These are phyloP conservation scores for Hydropsyche betteni DNA, from an alignment of 2,888 invertebrate genomes.

Conservation along the genomic window DNA sequence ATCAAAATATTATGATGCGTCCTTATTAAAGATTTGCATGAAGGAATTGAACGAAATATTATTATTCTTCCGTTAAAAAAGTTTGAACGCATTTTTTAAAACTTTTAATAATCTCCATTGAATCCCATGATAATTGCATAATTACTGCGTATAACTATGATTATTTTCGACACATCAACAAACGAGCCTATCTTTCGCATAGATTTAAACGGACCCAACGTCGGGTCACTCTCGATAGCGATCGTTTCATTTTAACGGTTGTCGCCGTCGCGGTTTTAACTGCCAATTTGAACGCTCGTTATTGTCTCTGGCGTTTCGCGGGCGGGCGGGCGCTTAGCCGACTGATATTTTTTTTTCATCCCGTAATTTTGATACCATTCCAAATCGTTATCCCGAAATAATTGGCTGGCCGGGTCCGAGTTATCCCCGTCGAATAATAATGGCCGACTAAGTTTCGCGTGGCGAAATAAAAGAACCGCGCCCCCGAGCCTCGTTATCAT, in stretches of 20 bases:
- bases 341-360: constrained; percentile 31
- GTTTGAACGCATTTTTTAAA: too few relatives aligned
- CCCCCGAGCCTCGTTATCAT: neutral
- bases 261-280: constrained; percentile 7
- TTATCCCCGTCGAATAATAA: constrained; percentile 35
- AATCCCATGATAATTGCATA: too few relatives aligned
- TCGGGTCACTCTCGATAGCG: too few relatives aligned
- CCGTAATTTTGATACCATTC: constrained; percentile 48
- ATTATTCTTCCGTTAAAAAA: too few relatives aligned
- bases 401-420: constrained; percentile 40
- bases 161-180: too few relatives aligned
- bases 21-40: too few relatives aligned
- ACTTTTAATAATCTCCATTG: too few relatives aligned
- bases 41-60: too few relatives aligned
- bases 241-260: constrained; percentile 7
- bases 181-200: too few relatives aligned
- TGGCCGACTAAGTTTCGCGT: neutral
- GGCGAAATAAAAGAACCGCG: constrained; percentile 22
- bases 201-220: too few relatives aligned
- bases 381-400: constrained; percentile 49
- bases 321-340: constrained; percentile 5
- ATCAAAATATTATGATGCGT: too few relatives aligned
- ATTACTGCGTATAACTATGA: too few relatives aligned
- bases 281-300: constrained; percentile 26
- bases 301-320: constrained; percentile 9